phyloP scores from a whole-genome alignment of 2,888 invertebrate genomes.

The Lymantria dispar region DNA sequence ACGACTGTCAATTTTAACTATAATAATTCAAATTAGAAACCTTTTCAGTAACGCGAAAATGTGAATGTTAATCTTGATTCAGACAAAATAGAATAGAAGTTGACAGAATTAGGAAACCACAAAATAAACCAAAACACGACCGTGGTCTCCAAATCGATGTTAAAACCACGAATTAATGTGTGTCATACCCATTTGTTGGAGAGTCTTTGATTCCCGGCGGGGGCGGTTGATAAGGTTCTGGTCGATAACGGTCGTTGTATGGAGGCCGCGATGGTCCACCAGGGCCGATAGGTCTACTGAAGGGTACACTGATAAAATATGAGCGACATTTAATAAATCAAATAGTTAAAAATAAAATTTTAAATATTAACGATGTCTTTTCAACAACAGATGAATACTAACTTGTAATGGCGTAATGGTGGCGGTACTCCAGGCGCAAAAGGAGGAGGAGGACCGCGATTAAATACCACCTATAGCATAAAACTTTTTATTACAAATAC shows the following conservation, averaged over 20 bases:
- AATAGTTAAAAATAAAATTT: too few species aligned
- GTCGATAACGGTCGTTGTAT: slow-evolving; percentile 53
- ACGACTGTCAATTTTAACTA: slow-evolving; percentile 22
- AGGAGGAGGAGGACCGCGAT: slow-evolving; percentile 56
- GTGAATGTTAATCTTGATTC: slow-evolving; percentile 6
- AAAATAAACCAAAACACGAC: slow-evolving; percentile 11
- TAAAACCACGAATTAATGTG: slow-evolving; percentile 16
- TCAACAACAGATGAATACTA: slow-evolving; percentile 7
- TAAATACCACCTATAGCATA: slow-evolving; percentile 50
- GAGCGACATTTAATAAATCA: too few species aligned
- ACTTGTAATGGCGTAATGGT: slow-evolving; percentile 50
- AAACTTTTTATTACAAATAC: background rate
- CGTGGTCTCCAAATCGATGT: slow-evolving; percentile 30
- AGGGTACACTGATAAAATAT: slow-evolving; percentile 39
- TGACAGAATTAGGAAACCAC: slow-evolving; percentile 14
- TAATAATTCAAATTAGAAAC: slow-evolving; percentile 6
- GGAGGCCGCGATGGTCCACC: slow-evolving; percentile 38
- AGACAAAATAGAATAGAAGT: slow-evolving; percentile 8
- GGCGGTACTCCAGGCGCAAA: slow-evolving; percentile 55
- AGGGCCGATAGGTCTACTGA: slow-evolving; percentile 49
- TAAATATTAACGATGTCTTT: background rate
- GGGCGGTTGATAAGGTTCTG: slow-evolving; percentile 78
- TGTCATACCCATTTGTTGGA: slow-evolving; percentile 67
- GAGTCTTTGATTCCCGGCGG: slow-evolving; percentile 83
- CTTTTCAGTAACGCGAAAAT: background rate